A percentile compares a stretch with the other conserved stretches of the same genome.
Conservation (phyloP, 2,113 vertebrate species). For the Neogobius melanostomus region DNA sequence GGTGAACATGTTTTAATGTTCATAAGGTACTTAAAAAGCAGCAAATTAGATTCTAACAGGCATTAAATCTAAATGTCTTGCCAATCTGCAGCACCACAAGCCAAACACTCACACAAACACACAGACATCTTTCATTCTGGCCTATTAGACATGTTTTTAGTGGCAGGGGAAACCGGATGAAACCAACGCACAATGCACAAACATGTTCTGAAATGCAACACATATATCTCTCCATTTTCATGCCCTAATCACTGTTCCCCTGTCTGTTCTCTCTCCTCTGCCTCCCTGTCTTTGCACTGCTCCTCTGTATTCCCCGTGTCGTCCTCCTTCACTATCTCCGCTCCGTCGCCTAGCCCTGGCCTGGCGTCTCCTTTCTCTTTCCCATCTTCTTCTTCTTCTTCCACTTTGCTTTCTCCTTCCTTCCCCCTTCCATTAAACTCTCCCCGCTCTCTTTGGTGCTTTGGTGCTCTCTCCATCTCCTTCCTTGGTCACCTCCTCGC, state of each 20-base stretch:
- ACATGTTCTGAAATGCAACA: no score
- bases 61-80: no score
- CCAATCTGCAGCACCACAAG: no score
- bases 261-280: not conserved
- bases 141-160: no score
- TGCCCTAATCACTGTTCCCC: not conserved
- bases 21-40: no score
- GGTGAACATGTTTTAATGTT: no score
- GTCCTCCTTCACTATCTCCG: slow-evolving; percentile 39
- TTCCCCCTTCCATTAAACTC: slow-evolving; percentile 10
- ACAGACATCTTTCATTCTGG: no score
- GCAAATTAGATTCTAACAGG: no score
- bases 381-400: slow-evolving; percentile 6
- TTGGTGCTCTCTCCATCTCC: slow-evolving; percentile 54
- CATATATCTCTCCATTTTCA: no score
- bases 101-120: no score
- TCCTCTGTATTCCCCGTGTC: slow-evolving; percentile 5
- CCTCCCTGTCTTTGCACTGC: slow-evolving; percentile 18
- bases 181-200: no score
- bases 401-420: slow-evolving; percentile 1
- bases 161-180: no score
- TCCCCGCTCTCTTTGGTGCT: slow-evolving; percentile 44
- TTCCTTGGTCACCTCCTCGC: slow-evolving; percentile 48
- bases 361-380: slow-evolving; percentile 36
- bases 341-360: slow-evolving; percentile 56